A percentile compares a stretch with the other conserved stretches of the same genome.
Conservation (phyloP, 2,888 invertebrate species). For the Magallana nippona region DNA sequence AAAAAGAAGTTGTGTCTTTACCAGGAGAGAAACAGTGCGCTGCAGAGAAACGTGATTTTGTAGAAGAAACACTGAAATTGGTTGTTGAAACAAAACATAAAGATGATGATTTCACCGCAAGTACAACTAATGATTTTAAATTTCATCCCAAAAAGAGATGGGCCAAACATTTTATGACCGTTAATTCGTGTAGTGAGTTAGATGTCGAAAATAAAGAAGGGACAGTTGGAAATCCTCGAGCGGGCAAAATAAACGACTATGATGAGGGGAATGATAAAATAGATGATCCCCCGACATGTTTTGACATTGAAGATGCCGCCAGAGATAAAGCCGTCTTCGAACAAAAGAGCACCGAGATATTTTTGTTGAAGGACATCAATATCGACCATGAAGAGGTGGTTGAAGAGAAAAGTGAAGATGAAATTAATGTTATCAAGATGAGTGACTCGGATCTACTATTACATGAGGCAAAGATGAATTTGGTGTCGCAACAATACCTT, state of each 20-base stretch:
- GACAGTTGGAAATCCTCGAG: too few species aligned
- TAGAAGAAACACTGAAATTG: too few species aligned
- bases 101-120: too few species aligned
- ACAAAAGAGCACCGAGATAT: not conserved
- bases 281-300: too few species aligned
- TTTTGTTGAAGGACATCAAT: not conserved
- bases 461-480: not conserved
- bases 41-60: too few species aligned
- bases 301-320: not conserved
- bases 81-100: too few species aligned
- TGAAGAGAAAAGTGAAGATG: not conserved
- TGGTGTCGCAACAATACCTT: not conserved
- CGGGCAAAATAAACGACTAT: too few species aligned
- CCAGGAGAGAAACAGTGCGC: too few species aligned
- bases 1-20: too few species aligned
- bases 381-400: constrained; percentile 9
- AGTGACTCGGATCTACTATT: not conserved
- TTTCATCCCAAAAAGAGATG: constrained; percentile 26
- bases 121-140: not conserved
- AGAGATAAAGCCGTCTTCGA: not conserved
- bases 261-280: too few species aligned
- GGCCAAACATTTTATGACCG: not conserved
- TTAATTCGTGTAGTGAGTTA: not conserved
- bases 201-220: too few species aligned
- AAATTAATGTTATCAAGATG: not conserved